Evolutionary conservation across 1,140 invertebrate genomes (phyloP).

Genomic region (Ectropis grisescens): DNA sequence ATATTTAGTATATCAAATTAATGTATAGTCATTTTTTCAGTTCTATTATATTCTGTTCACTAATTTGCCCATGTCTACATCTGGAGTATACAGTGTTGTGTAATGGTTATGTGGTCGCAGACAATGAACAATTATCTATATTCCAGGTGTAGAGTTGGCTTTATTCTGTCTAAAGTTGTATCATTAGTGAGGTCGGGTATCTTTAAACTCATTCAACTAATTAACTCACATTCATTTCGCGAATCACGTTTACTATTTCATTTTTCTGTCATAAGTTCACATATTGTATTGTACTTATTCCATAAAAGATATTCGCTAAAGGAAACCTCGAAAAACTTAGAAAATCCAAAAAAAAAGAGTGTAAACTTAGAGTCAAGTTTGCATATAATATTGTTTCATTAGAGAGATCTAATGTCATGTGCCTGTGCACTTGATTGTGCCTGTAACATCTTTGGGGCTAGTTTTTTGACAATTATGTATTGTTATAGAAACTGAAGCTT

Average conservation of each 20-base stretch:
- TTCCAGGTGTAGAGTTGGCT: conserved; percentile 21
- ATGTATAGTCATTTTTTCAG: conserved; percentile 49
- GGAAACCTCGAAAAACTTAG: conserved; percentile 46
- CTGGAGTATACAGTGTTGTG: too few species aligned
- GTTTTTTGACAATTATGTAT: conserved; percentile 22
- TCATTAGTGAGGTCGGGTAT: conserved; percentile 45
- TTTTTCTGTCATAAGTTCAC: conserved; percentile 57
- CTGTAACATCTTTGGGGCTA: conserved; percentile 38
- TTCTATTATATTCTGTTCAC: conserved; percentile 12
- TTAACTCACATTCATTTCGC: conserved; percentile 38
- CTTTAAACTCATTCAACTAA: conserved; percentile 53
- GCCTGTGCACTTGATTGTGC: conserved; percentile 55
- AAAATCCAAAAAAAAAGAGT: conserved; percentile 52
- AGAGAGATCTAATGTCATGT: conserved; percentile 64
- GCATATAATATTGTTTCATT: conserved; percentile 67
- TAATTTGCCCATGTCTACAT: too few species aligned
- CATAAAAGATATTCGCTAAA: conserved; percentile 66
- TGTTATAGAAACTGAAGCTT: conserved; percentile 26
- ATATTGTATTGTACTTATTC: conserved; percentile 67
- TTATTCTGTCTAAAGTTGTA: conserved; percentile 22
- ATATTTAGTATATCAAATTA: conserved; percentile 58
- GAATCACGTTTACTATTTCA: conserved; percentile 40
- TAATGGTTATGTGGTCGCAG: too few species aligned
- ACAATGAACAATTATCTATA: conserved; percentile 1
- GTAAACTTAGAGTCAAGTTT: conserved; percentile 43